A percentile compares a stretch with the other conserved stretches of the same genome.
Conservation (phyloP, 2,113 vertebrate genomes). For the Phalacrocorax carbo region DNA sequence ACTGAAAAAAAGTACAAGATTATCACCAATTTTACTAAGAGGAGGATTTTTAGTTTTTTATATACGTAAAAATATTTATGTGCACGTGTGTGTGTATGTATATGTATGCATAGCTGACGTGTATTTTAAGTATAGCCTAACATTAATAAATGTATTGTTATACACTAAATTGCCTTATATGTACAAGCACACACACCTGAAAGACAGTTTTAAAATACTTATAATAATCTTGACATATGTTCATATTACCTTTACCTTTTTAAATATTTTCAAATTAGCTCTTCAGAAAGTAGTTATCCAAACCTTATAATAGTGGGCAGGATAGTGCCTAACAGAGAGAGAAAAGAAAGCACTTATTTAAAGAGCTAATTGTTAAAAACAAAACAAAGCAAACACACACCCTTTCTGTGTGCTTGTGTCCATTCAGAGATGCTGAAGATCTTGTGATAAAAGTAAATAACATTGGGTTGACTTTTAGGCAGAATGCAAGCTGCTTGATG, state of each 20-base stretch:
- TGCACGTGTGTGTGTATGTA: too few relatives aligned
- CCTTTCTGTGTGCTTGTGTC: neutral
- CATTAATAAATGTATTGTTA: neutral
- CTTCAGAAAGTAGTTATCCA: neutral
- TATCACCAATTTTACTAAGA: neutral
- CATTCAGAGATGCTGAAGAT: neutral
- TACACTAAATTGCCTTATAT: neutral
- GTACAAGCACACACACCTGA: neutral
- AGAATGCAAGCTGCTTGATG: neutral
- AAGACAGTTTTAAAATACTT: neutral
- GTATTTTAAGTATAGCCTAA: neutral
- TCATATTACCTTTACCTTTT: neutral
- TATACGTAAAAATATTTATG: neutral
- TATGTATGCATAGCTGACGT: neutral
- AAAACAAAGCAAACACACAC: neutral
- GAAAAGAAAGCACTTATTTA: neutral
- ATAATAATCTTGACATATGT: neutral
- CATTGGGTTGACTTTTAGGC: neutral
- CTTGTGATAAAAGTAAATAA: neutral
- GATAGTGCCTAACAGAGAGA: neutral
- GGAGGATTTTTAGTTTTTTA: neutral
- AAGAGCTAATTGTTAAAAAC: neutral
- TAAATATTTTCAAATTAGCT: neutral
- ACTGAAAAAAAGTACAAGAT: neutral
- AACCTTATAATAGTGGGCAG: neutral